phyloP scores from a whole-genome alignment of 2,888 invertebrate genomes.

The Tyria jacobaeae region DNA sequence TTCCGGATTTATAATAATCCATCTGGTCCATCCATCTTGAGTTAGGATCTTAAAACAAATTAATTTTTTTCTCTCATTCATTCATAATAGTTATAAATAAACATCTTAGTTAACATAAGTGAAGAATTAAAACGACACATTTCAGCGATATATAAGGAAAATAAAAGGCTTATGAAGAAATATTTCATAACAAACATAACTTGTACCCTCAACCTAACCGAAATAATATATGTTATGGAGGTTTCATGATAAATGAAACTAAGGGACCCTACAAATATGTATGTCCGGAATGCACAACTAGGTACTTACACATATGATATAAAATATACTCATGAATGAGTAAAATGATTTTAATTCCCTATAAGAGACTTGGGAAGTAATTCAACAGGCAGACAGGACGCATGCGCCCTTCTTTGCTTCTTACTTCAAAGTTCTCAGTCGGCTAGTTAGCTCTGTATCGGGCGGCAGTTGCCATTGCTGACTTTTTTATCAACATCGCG shows the following conservation, averaged over 20 bases:
- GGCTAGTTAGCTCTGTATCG: conserved; percentile 42
- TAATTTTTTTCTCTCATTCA: too few species aligned
- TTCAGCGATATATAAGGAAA: background rate
- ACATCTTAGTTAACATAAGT: background rate
- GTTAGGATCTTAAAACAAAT: too few species aligned
- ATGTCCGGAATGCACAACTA: conserved; percentile 20
- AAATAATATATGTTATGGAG: conserved; percentile 16
- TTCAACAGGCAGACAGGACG: conserved; percentile 62
- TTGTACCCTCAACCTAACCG: background rate
- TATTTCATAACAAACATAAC: background rate
- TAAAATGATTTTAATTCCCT: conserved; percentile 37
- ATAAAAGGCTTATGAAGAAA: background rate
- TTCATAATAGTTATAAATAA: background rate
- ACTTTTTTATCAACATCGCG: conserved; percentile 21
- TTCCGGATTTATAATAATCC: background rate
- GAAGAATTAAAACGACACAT: background rate
- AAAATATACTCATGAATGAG: conserved; percentile 22
- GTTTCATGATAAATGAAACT: conserved; percentile 11
- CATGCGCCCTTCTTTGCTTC: conserved; percentile 56
- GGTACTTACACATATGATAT: conserved; percentile 22
- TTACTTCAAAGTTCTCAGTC: conserved; percentile 62
- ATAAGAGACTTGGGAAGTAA: conserved; percentile 50
- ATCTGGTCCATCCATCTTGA: background rate
- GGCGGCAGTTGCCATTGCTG: conserved; percentile 42
- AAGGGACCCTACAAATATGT: conserved; percentile 2